Evolutionary conservation across 2,888 invertebrate species (phyloP), one percentile per base, ranked within the genome.

Genomic region (Sinohyriopsis cumingii): DNA sequence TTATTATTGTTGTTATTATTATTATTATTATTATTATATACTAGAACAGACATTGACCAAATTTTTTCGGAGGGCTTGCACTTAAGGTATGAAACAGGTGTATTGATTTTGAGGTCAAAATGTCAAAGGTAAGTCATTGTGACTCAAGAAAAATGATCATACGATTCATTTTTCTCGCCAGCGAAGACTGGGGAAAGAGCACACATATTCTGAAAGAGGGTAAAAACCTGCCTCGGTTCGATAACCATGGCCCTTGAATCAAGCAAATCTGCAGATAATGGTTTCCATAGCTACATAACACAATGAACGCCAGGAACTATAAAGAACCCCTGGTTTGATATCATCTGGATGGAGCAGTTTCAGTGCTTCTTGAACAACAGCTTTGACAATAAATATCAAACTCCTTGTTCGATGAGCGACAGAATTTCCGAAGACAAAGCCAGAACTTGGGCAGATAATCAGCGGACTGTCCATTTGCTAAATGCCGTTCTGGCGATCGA

Each of bases 401-500:
- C 22, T 1, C 64, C 55, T 28, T 83, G 81, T 64, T 18, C 69
- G 1, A 66, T 67, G 0, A 25, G 59, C 20, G 45, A 60, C 7
- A 55, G 24, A 33, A 60, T 79, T 24, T 56, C 70, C 1, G 65
- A 73, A 12, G 62, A 59, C 9, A 63, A 63, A 54, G 59, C 68
- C 9, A 55, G 65, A 19, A 64, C 63, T 33, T 73, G 68, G 24
- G 20, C 71, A 6, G 55, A 69, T 1, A 79, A 84, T 63, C 82
- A 82, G 65, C 66, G 83, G 28, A 75, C 80, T 1, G 69, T 73
- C 12, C 81, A 83, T 64, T 77, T 77, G 5, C 78, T 84, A 68
- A 83, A 83, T 59, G 82, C 84, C 4, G 82, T 82, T 15, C 75
- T 77, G 62, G 81, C 84, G 15, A 71, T 81, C n/a, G 82, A 79